Conservation (phyloP, 2,888 invertebrate species). For the Syrista parreyssii region DNA sequence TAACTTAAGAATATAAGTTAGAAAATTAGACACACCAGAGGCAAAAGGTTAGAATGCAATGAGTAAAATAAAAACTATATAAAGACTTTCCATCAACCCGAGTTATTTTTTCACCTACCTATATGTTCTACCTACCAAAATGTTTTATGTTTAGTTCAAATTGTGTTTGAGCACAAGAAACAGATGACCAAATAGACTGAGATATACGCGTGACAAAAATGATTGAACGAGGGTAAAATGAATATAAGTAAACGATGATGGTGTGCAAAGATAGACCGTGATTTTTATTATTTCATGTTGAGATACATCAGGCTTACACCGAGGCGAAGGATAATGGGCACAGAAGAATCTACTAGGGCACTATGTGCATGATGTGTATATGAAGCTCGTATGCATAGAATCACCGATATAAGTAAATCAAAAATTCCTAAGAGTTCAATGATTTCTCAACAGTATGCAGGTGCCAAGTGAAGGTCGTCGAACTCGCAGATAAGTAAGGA, state of each 20-base stretch:
- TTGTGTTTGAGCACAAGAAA: constrained; percentile 31
- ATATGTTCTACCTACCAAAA: constrained; percentile 46
- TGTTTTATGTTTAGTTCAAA: constrained; percentile 33
- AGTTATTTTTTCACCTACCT: constrained; percentile 4
- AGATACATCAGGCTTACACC: constrained; percentile 46
- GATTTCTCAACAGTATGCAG: neutral
- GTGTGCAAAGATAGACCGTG: constrained; percentile 37
- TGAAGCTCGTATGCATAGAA: neutral
- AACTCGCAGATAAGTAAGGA: neutral
- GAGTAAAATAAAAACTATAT: neutral
- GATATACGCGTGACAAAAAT: constrained; percentile 23
- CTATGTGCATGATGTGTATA: constrained; percentile 24
- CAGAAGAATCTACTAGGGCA: constrained; percentile 21
- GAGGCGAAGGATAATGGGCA: constrained; percentile 31
- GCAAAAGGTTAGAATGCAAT: neutral
- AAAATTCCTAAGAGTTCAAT: neutral
- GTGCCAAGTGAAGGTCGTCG: neutral
- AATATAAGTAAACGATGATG: constrained; percentile 33
- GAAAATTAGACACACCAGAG: neutral
- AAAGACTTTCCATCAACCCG: neutral
- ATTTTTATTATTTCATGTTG: constrained; percentile 46
- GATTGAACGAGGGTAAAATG: constrained; percentile 38
- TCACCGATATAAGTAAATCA: neutral
- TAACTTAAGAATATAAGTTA: neutral
- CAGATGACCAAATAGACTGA: constrained; percentile 28